Base-by-base conservation (phyloP, 1,140 invertebrate species). In the Bicyclus anynana region DNA sequence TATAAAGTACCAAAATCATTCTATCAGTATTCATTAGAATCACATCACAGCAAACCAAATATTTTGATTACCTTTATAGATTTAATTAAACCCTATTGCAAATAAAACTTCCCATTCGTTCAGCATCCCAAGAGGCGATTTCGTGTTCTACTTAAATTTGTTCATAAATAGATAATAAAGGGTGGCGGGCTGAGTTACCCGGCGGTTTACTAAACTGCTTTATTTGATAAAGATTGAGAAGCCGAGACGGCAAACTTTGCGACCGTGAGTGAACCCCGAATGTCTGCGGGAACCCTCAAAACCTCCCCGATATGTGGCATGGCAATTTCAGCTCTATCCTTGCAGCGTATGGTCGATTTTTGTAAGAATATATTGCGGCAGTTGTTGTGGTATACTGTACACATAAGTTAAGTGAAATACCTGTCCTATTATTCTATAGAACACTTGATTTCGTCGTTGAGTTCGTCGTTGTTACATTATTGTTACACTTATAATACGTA, bases 141-240 rank as follows among this genome's bases (percentile, higher is more conserved):
- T 35, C 33, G 18, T 42, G 47, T 53, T 53, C 59, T 65, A 61
- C 58, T 65, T 72, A 65, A 79, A 76, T 75, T 78, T 72, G 65
- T 75, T 74, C 69, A 76, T 78, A 74, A 84, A 81, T 80, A 77
- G 64, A 82, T 80, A 78, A 78, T 74, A 71, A 67, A 69, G 59
- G 67, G 64, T 56, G 71, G 62, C 59, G 66, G 48, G 44, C 47
- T 54, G 68, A 67, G 70, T 72, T 62, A 58, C 54, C 13, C 57
- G 59, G 71, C 55, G 75, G 75, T 73, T 80, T 78, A 65, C 67
- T 80, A 79, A 85, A 82, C 74, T 79, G 71, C 67, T 74, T 80
- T 78, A 85, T 79, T 79, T 68, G 74, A 81, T 83, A 74, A 77
- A 80, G 77, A 85, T 77, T 77, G 76, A 58, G 66, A 68, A 33